Evolutionary conservation across 2,888 invertebrate genomes (phyloP).

Genomic region (Lepas anatifera): DNA sequence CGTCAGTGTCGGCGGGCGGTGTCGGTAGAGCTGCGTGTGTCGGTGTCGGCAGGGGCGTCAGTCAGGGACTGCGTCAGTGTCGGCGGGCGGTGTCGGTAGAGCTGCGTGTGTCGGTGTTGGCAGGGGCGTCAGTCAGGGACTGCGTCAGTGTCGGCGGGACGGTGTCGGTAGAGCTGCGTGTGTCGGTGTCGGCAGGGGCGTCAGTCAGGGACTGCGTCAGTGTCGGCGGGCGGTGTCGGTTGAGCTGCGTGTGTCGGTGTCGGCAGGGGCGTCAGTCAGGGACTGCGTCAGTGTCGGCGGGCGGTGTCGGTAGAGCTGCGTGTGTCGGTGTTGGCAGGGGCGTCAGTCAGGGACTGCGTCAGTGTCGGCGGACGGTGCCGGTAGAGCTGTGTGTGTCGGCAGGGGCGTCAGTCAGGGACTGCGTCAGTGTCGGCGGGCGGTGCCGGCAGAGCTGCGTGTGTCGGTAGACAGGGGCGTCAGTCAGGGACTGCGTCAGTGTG

Average conservation of each 20-base stretch:
- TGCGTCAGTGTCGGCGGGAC: slow-evolving; percentile 6
- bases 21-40: no score
- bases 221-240: not conserved
- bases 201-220: not conserved
- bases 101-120: no score
- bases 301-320: no score
- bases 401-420: slow-evolving; percentile 18
- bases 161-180: not conserved
- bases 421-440: slow-evolving; percentile 14
- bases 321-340: no score
- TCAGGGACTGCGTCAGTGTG: not conserved
- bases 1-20: no score
- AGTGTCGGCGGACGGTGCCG: no score
- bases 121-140: no score
- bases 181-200: slow-evolving; percentile 16
- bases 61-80: no score
- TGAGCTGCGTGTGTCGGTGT: not conserved
- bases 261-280: slow-evolving; percentile 19
- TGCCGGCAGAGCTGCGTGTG: no score
- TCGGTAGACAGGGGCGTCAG: not conserved
- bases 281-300: no score
- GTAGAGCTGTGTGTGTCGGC: no score
- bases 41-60: slow-evolving; percentile 16
- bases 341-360: not conserved
- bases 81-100: no score